Conservation (phyloP, 2,797 vertebrate genomes). For the Phataginus tricuspis region DNA sequence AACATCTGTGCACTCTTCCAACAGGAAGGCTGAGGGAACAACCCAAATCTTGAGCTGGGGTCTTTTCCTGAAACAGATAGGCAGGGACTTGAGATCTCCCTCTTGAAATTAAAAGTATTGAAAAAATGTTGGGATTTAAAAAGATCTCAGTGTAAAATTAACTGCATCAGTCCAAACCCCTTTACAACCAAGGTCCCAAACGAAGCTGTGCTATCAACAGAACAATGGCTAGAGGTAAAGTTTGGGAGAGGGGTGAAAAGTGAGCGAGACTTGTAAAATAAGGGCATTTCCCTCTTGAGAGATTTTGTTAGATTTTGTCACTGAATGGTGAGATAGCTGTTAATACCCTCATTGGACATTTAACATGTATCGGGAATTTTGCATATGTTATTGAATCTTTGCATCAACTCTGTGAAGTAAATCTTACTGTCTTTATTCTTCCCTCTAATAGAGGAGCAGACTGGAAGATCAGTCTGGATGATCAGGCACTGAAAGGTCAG, state of each 20-base stretch:
- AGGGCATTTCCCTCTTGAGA: not conserved
- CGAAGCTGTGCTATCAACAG: not conserved
- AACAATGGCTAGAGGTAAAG: not conserved
- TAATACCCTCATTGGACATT: not conserved
- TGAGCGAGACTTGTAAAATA: not conserved
- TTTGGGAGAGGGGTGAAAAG: not conserved
- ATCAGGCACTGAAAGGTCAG: not conserved
- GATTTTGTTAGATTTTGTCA: not conserved
- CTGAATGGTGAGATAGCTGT: not conserved
- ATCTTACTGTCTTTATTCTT: not conserved
- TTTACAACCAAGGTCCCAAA: not conserved
- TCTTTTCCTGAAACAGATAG: constrained; percentile 2
- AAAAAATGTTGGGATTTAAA: not conserved
- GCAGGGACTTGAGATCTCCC: not conserved
- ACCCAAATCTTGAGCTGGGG: not conserved
- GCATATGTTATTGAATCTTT: not conserved
- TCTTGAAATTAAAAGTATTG: not conserved
- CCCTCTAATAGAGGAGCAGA: not conserved
- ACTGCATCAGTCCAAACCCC: not conserved
- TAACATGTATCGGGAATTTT: not conserved
- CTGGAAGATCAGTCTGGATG: not conserved
- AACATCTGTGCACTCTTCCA: not conserved
- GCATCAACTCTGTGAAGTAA: not conserved
- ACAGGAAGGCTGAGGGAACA: not conserved
- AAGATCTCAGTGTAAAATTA: not conserved